These are phyloP conservation scores for Sebastes iracundus DNA, from an alignment of 2,797 vertebrate genomes.

Conservation along the genomic window DNA sequence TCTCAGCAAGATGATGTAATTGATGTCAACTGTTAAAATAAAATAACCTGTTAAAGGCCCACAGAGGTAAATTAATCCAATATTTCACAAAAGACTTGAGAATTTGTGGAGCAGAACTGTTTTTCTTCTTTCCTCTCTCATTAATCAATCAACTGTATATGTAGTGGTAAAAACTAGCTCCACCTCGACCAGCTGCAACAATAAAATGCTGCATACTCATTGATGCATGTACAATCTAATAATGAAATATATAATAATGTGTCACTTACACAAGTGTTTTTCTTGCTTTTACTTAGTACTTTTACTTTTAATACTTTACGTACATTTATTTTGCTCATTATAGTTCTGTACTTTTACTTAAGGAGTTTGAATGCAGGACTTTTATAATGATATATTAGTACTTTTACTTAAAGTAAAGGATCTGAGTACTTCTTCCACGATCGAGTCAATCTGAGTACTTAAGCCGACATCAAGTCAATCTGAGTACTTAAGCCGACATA, in stretches of 20 bases:
- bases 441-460: too few relatives aligned
- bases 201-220: neutral
- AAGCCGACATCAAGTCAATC: too few relatives aligned
- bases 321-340: neutral
- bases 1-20: neutral
- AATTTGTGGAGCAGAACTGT: neutral
- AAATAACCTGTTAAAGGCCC: neutral
- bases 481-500: too few relatives aligned
- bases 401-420: neutral
- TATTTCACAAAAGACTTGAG: neutral
- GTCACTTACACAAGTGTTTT: neutral
- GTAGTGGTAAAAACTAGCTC: neutral
- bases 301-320: neutral
- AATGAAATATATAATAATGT: neutral
- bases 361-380: neutral
- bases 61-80: neutral
- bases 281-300: neutral
- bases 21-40: neutral
- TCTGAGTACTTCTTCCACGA: too few relatives aligned
- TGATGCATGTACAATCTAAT: neutral
- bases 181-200: neutral
- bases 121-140: neutral
- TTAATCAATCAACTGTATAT: neutral
- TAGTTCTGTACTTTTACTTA: neutral
- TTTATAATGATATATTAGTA: neutral